Conservation (phyloP, 1,140 invertebrate genomes). For the Papilio dardanus region DNA sequence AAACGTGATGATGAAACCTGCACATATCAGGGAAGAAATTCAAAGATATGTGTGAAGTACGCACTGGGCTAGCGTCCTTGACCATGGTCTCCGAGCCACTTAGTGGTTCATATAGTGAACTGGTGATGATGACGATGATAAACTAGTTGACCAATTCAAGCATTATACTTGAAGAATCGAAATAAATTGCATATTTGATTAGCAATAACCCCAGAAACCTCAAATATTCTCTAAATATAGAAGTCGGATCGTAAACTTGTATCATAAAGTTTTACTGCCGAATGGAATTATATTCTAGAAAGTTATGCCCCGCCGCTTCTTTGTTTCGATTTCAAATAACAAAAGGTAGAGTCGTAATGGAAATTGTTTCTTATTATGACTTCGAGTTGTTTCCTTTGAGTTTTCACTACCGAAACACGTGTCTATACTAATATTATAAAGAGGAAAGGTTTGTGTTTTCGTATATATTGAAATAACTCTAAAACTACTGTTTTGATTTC, state of each 20-base stretch:
- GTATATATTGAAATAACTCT: too few relatives aligned
- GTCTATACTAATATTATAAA: too few relatives aligned
- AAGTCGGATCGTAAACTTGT: conserved; percentile 9
- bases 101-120: too few relatives aligned
- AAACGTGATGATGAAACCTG: too few relatives aligned
- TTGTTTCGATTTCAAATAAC: not conserved
- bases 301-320: not conserved
- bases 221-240: conserved; percentile 12
- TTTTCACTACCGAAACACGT: not conserved
- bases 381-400: not conserved
- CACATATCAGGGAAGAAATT: too few relatives aligned
- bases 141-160: too few relatives aligned
- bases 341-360: not conserved
- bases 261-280: conserved; percentile 20
- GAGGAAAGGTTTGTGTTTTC: too few relatives aligned
- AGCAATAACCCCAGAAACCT: not conserved
- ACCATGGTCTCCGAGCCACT: too few relatives aligned
- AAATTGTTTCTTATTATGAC: not conserved
- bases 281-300: conserved; percentile 14
- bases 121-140: too few relatives aligned
- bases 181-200: not conserved
- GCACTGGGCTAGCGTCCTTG: too few relatives aligned
- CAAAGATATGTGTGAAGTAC: too few relatives aligned
- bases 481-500: too few relatives aligned
- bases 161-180: not conserved